Percentiles rank a stretch among this genome's conserved stretches.
These are phyloP conservation scores for Drosophila ironensis DNA, from an alignment of 1,140 invertebrate genomes.

Conservation along the genomic window DNA sequence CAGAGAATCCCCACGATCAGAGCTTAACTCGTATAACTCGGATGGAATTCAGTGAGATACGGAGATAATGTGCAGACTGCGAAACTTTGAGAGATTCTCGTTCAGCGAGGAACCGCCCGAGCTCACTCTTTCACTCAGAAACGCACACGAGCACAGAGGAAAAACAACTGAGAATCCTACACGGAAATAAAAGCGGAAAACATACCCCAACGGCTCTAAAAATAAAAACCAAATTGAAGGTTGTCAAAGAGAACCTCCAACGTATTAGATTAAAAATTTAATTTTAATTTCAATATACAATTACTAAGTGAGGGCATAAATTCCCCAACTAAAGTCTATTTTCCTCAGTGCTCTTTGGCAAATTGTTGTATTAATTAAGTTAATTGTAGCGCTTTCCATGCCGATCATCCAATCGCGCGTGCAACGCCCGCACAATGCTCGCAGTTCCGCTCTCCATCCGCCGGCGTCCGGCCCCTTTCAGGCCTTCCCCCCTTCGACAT, in stretches of 20 bases:
- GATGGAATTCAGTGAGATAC: conserved; percentile 13
- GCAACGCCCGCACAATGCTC: conserved; percentile 64
- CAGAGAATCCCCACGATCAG: conserved; percentile 6
- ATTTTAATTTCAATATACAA: background rate
- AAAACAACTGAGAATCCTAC: background rate
- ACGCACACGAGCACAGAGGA: background rate
- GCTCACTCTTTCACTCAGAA: conserved; percentile 43
- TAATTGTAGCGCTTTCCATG: conserved; percentile 64
- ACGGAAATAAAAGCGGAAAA: background rate
- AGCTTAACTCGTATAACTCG: conserved; percentile 20
- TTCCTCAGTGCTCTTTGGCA: conserved; percentile 19
- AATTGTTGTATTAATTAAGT: conserved; percentile 73
- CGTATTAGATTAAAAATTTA: too few relatives aligned
- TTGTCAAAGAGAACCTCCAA: too few relatives aligned
- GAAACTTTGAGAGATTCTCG: conserved; percentile 2
- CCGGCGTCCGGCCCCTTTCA: conserved; percentile 5
- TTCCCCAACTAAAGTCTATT: too few relatives aligned
- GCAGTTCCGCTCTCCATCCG: background rate
- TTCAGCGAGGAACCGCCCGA: conserved; percentile 26
- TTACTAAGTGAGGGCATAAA: too few relatives aligned
- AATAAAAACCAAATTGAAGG: too few relatives aligned
- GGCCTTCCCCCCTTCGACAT: background rate
- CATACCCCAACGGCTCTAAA: background rate
- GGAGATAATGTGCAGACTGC: too few relatives aligned
- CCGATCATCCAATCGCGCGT: conserved; percentile 48